These are phyloP conservation scores for Taeniopygia guttata DNA, from an alignment of 2,797 vertebrate genomes.

Conservation along the genomic window DNA sequence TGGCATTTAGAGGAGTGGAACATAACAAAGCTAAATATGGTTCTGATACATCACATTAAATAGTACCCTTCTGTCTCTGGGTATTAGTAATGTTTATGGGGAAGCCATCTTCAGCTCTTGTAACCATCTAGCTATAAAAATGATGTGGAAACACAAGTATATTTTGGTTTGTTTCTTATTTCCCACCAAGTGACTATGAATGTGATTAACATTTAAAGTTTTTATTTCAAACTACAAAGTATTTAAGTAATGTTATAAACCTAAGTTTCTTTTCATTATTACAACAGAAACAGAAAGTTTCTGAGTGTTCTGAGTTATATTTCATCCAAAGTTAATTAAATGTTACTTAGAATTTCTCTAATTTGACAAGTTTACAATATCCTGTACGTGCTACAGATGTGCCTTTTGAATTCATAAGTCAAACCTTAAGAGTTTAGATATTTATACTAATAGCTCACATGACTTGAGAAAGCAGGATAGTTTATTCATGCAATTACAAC, in stretches of 20 bases:
- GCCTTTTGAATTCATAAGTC: not conserved
- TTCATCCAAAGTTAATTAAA: not conserved
- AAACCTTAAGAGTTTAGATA: not conserved
- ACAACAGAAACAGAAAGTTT: not conserved
- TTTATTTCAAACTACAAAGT: not conserved
- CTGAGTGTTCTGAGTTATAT: not conserved
- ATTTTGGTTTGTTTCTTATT: not conserved
- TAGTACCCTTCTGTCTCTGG: not conserved
- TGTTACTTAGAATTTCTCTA: not conserved
- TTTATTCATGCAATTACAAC: not conserved
- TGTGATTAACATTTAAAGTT: not conserved
- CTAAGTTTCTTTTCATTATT: not conserved
- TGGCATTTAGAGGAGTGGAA: not conserved
- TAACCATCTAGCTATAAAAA: not conserved
- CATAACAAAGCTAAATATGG: not conserved
- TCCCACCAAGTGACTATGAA: not conserved
- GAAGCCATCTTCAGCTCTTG: not conserved
- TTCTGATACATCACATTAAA: not conserved
- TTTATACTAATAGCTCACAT: not conserved
- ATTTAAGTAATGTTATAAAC: not conserved
- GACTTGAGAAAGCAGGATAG: not conserved
- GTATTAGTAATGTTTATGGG: not conserved
- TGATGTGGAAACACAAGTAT: rapidly evolving
- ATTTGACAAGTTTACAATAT: not conserved
- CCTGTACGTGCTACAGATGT: not conserved